Evolutionary conservation across 2,113 vertebrate genomes (phyloP), one percentile per base, ranked within the genome.

Genomic region (Poeciliopsis prolifica): DNA sequence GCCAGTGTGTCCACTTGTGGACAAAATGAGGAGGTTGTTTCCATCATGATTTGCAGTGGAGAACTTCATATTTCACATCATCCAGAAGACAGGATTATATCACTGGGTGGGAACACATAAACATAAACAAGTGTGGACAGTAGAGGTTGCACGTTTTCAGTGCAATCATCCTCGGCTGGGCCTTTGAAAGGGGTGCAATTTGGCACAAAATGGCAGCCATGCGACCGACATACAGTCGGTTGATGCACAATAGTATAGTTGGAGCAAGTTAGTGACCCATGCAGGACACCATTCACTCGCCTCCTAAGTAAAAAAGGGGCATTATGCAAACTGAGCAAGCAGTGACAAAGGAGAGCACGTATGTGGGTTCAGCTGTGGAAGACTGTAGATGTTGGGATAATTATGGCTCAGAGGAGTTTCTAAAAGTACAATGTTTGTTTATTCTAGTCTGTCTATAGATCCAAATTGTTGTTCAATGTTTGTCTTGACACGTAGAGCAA

Each of bases 161-260:
- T 37, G 35, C 26, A 72, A n/a, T 30, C 68, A 63, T 81, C 77
- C 77, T 72, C 33, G 11, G 44, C 84, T 77, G 83, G 82, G 75
- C 84, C 74, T 87, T 89, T 91, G 71, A 83, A 87, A 17, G 1
- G 68, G 68, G 82, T 35, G 64, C 72, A 74, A 74, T 83, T 87
- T 86, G 90, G 85, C 81, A 91, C 87, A 91, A 93, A 92, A 91
- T 92, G 90, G 90, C 90, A 87, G 84, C 88, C 89, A 88, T 84
- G 85, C 64, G 35, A 90, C 77, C 69, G 5, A 58, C 22, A 42
- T 88, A 80, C 77, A 85, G 83, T 85, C 76, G 70, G 78, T 82
- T 87, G 75, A 78, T 33, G 54, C 79, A 89, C 84, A 86, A 85
- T 54, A 78, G 81, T 79, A 85, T 81, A 68, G 80, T 89, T 74